phyloP scores from a whole-genome alignment of 2,113 vertebrate genomes.

The Callorhinus ursinus region DNA sequence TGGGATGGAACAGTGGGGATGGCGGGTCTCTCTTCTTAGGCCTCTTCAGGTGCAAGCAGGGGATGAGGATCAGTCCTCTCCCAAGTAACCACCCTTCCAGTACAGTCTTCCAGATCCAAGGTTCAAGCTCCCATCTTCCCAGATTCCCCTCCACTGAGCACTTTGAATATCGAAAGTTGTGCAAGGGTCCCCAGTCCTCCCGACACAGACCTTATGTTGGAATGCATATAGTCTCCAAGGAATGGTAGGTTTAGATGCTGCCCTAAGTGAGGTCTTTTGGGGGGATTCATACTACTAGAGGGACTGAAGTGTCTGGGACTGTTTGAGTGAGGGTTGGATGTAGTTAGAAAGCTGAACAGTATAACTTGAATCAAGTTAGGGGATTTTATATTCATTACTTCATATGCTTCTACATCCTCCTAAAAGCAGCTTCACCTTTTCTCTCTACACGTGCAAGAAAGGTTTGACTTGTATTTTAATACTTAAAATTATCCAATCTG shows the following conservation, averaged over 20 bases:
- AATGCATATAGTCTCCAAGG: background rate
- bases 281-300: background rate
- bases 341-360: background rate
- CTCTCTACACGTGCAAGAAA: background rate
- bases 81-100: background rate
- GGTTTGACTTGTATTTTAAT: background rate
- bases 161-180: background rate
- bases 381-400: background rate
- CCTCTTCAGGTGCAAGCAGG: background rate
- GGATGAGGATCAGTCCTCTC: background rate
- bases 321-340: background rate
- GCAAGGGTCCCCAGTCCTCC: background rate
- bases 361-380: background rate
- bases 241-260: background rate
- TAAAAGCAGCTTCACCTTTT: background rate
- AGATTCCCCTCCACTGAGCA: background rate
- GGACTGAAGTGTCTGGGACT: background rate
- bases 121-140: background rate
- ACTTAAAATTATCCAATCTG: background rate
- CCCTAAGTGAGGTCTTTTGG: background rate
- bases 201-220: background rate
- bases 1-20: accelerated
- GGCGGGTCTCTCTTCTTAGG: background rate
- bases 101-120: background rate
- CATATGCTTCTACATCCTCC: background rate